Evolutionary conservation across 2,888 invertebrate genomes (phyloP), one percentile per base, ranked within the genome.

Genomic region (Encarsia formosa): DNA sequence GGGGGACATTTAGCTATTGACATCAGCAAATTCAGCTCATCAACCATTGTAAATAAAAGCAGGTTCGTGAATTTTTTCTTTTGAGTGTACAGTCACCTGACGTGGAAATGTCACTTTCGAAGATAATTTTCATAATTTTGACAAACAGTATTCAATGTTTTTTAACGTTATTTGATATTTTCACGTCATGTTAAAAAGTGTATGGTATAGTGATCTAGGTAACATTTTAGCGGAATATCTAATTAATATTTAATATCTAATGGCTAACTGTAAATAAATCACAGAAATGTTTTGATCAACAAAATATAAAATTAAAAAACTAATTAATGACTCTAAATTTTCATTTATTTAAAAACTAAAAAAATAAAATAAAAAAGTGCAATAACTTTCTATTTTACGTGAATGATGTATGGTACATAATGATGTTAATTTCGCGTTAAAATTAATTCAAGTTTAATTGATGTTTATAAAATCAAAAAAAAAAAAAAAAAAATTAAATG

Each of bases 241-340:
- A n/a, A n/a, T n/a, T n/a, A n/a, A n/a, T 46, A 23, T 16, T 39
- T 34, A 26, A 16, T 47, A 49, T 22, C 45, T 41, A 49, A 31
- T 22, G 15, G 6, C 43, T 54, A 54, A 50, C 40, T 16, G 29
- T 35, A 46, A 15, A 39, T 32, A 54, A 54, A 47, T 6, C 50
- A 46, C 49, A 54, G 29, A 20, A 39, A 45, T 3, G 1, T 39
- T 23, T 29, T 26, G 13, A 52, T 46, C 15, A 46, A 37, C 37
- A 34, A 11, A n/a, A 52, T 32, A 44, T 5, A 40, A 41, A 52
- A n/a, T n/a, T n/a, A 44, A 41, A 2, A 26, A 38, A n/a, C n/a
- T n/a, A n/a, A n/a, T n/a, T 37, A 37, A 37, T 40, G 43, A 46
- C 13, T 31, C 16, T 41, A 23, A 41, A 41, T 31, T 38, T 46